phyloP scores from a whole-genome alignment of 2,113 vertebrate species.

The Nothocercus julius region DNA sequence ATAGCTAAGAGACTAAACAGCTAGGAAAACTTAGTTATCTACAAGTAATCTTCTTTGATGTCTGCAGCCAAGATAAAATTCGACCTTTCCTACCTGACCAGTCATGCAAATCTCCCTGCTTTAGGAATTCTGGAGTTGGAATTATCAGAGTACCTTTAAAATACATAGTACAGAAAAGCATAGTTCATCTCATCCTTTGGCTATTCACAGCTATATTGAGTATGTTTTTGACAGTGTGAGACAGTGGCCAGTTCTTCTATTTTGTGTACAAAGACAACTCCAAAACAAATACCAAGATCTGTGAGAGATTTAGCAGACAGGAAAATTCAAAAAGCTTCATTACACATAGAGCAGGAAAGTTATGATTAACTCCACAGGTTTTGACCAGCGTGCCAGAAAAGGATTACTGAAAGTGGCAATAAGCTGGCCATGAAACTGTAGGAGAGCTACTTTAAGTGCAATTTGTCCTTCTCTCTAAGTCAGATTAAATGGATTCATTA shows the following conservation, averaged over 20 bases:
- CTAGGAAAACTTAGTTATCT: neutral
- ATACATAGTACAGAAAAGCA: neutral
- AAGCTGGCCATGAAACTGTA: neutral
- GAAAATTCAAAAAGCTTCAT: neutral
- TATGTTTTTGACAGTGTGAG: neutral
- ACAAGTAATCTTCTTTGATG: neutral
- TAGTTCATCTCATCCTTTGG: neutral
- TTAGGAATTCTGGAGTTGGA: neutral
- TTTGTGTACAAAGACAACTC: neutral
- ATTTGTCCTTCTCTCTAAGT: neutral
- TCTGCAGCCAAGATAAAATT: neutral
- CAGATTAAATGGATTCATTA: neutral
- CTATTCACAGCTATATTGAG: neutral
- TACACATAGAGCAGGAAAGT: neutral
- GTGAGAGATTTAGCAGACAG: neutral
- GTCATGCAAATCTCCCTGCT: neutral
- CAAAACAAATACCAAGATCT: neutral
- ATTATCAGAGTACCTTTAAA: neutral
- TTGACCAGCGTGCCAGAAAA: neutral
- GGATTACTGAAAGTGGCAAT: neutral
- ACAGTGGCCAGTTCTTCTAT: neutral
- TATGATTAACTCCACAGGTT: neutral
- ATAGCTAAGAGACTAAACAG: neutral
- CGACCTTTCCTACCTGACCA: neutral
- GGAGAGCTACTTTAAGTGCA: neutral